Evolutionary conservation across 2,113 vertebrate species (phyloP).

Genomic region (Poecilia latipinna): DNA sequence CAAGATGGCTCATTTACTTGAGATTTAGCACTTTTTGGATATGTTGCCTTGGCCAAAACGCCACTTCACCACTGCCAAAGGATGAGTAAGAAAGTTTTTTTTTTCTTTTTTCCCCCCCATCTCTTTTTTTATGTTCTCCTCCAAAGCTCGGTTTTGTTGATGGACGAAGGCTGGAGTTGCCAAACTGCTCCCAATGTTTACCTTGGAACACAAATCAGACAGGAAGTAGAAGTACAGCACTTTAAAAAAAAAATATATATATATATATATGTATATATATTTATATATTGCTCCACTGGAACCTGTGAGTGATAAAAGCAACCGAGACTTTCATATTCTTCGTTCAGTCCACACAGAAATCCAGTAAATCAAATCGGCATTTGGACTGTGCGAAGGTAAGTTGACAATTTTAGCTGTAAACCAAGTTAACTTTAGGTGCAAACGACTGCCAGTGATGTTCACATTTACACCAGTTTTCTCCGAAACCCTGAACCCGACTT

Average conservation of each 20-base stretch:
- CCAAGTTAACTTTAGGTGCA: constrained; percentile 25
- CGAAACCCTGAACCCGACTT: constrained; percentile 9
- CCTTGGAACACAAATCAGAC: not conserved
- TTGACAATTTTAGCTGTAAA: constrained; percentile 18
- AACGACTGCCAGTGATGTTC: constrained; percentile 54
- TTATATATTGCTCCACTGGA: not conserved
- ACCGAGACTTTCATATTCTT: constrained; percentile 6
- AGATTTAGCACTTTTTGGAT: constrained; percentile 62
- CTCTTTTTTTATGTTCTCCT: constrained; percentile 18
- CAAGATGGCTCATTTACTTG: constrained; percentile 50
- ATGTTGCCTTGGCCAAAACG: constrained; percentile 64
- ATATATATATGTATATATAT: no score
- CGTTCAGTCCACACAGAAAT: constrained; percentile 10
- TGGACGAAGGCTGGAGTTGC: constrained; percentile 55
- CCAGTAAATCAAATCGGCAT: constrained; percentile 21
- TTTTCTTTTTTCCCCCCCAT: not conserved
- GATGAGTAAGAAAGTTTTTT: constrained; percentile 46
- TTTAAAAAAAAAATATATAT: not conserved
- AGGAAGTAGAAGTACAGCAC: not conserved
- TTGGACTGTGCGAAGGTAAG: constrained; percentile 7
- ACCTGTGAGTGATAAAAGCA: not conserved
- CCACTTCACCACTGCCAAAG: constrained; percentile 73
- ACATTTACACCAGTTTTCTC: constrained; percentile 11
- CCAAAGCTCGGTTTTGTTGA: constrained; percentile 28
- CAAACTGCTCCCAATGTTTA: constrained; percentile 55